Percentiles rank a stretch among this genome's conserved stretches.
Conservation (phyloP, 1,140 invertebrate genomes). For the Manduca sexta region DNA sequence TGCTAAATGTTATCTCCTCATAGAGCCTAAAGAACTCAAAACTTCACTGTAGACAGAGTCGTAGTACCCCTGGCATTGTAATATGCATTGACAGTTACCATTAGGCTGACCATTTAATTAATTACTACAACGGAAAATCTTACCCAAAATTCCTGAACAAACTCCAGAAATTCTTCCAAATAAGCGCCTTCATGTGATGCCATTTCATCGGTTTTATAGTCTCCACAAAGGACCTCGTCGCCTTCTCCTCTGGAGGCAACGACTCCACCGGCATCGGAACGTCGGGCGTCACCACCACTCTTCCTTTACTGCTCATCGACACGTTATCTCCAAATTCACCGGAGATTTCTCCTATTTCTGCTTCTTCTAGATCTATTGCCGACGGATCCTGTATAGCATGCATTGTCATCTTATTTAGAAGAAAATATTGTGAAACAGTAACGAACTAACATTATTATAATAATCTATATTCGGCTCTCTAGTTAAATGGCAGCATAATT, state of each 20-base stretch:
- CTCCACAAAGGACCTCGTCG: conserved; percentile 67
- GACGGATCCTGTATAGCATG: conserved; percentile 71
- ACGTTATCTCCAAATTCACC: conserved; percentile 90
- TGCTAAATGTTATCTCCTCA: no score
- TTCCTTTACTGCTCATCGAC: conserved; percentile 80
- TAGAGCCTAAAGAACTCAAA: no score
- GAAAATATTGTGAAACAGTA: no score
- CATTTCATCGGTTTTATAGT: conserved; percentile 78
- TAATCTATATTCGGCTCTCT: no score
- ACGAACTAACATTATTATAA: no score
- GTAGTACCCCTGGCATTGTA: not conserved
- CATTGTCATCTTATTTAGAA: not conserved
- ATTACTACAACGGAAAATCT: not conserved
- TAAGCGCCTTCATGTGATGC: conserved; percentile 86
- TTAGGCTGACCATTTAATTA: not conserved
- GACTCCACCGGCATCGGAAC: conserved; percentile 61
- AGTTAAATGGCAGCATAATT: no score
- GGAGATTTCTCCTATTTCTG: conserved; percentile 83
- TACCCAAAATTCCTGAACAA: conserved; percentile 94
- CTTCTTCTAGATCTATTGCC: conserved; percentile 76
- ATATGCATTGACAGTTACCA: not conserved
- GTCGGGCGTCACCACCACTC: conserved; percentile 72
- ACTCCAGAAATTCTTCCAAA: conserved; percentile 94
- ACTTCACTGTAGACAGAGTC: no score
- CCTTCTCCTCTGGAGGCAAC: conserved; percentile 77